These are phyloP conservation scores for Virgularia gustaviana DNA, from an alignment of 92 coral and sea anemone genomes.

Conservation along the genomic window DNA sequence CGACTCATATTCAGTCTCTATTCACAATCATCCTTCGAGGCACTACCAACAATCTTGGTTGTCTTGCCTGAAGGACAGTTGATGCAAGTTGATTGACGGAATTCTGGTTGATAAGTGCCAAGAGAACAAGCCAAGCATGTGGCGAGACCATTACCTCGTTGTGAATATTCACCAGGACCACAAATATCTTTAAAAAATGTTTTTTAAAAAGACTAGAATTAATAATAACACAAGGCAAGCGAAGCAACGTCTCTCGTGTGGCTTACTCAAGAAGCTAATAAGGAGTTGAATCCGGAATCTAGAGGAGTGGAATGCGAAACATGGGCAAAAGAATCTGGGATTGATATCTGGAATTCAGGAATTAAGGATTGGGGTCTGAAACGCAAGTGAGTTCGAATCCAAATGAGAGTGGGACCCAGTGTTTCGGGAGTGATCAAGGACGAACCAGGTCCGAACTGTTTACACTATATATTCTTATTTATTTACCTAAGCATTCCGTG, in stretches of 20 bases:
- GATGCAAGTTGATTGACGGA: slow-evolving; percentile 64
- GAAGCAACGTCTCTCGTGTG: background rate
- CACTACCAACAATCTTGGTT: slow-evolving; percentile 60
- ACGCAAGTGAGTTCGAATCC: too few relatives aligned
- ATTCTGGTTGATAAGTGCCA: slow-evolving; percentile 76
- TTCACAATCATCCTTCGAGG: slow-evolving; percentile 60
- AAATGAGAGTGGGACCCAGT: too few relatives aligned
- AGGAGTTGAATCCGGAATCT: too few relatives aligned
- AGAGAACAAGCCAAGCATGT: slow-evolving; percentile 83
- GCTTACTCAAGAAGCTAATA: background rate
- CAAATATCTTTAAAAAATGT: slow-evolving; percentile 58
- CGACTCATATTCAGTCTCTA: too few relatives aligned
- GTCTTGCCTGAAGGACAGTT: slow-evolving; percentile 75
- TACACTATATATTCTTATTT: too few relatives aligned
- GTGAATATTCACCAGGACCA: slow-evolving; percentile 77
- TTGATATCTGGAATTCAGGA: too few relatives aligned
- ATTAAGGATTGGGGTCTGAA: too few relatives aligned
- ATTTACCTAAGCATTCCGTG: slow-evolving; percentile 80
- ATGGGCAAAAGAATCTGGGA: too few relatives aligned
- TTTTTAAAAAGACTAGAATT: background rate
- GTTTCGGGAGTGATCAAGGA: too few relatives aligned
- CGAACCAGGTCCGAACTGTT: too few relatives aligned
- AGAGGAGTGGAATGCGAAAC: too few relatives aligned
- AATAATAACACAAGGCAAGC: background rate
- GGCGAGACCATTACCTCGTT: slow-evolving; percentile 56